A percentile compares a stretch with the other conserved stretches of the same genome.
Conservation (phyloP, 2,797 vertebrate species). For the Sibirionetta formosa region DNA sequence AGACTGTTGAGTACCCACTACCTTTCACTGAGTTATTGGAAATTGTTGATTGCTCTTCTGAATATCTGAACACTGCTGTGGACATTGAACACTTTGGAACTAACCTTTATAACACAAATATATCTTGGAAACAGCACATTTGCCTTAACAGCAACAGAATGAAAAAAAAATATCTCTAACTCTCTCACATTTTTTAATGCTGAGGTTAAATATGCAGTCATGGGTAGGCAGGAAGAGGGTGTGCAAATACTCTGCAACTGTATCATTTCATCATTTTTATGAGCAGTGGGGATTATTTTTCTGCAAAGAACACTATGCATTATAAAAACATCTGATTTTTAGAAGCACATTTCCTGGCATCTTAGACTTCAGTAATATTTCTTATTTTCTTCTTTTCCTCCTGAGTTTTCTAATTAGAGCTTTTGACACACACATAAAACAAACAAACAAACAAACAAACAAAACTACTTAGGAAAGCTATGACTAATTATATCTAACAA, state of each 20-base stretch:
- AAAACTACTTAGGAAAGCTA: not conserved
- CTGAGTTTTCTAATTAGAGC: not conserved
- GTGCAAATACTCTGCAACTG: slow-evolving; percentile 55
- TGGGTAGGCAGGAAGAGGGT: slow-evolving; percentile 57
- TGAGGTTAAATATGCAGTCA: slow-evolving; percentile 65
- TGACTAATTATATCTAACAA: not conserved
- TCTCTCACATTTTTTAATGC: slow-evolving; percentile 61
- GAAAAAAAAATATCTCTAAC: slow-evolving; percentile 26
- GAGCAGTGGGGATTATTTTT: slow-evolving; percentile 49
- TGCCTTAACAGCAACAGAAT: slow-evolving; percentile 28
- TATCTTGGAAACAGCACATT: slow-evolving; percentile 27
- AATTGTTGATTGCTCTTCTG: slow-evolving; percentile 43
- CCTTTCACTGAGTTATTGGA: slow-evolving; percentile 58
- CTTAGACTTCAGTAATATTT: slow-evolving; percentile 21
- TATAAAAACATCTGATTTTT: slow-evolving; percentile 67
- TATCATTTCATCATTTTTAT: slow-evolving; percentile 68
- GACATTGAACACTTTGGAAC: slow-evolving; percentile 19
- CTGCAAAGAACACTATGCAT: slow-evolving; percentile 47
- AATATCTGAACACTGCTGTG: slow-evolving; percentile 41
- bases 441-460: too few species aligned
- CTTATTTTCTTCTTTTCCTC: not conserved
- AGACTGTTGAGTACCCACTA: slow-evolving; percentile 1
- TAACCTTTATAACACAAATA: slow-evolving; percentile 44
- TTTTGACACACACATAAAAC: not conserved
- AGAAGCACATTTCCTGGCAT: slow-evolving; percentile 50